Evolutionary conservation across 2,797 vertebrate species (phyloP), one percentile per base, ranked within the genome.

Genomic region (Sebastes matsubarae): DNA sequence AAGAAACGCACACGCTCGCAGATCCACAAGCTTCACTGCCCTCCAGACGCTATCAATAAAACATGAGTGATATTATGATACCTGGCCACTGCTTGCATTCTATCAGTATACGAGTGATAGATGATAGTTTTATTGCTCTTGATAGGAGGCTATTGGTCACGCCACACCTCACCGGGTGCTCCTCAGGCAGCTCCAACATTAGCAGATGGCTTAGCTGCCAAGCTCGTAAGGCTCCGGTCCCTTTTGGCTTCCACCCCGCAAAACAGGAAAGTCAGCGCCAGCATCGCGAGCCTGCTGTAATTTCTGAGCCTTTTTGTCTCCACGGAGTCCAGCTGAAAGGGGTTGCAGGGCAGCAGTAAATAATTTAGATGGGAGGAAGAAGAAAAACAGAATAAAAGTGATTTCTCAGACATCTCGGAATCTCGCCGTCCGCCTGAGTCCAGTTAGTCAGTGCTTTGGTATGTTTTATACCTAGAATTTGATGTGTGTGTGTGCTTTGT

Each of bases 331-430:
- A 93, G 89, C 88, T 92, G 95, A 87, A 82, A 85, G 67, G 91
- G 91, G 94, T 83, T 94, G 88, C 71, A 92, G 95, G 96, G 94
- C 96, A 95, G 94, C 81, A 81, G 87, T 88, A 94, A 96, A 96
- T 94, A 94, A 95, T 96, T 92, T 90, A 70, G 70, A 73, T 84
- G 79, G 80, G 66, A 82, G 79, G 79, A 84, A 74, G 71, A 71
- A 77, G 73, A 84, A 90, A 84, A 88, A 85, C 79, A 63, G 79
- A 83, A 89, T 79, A 79, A 87, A 93, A 89, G 72, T 38, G 73
- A 95, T 96, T 94, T 94, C 88, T 96, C 93, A 95, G 95, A 93
- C 94, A 94, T 96, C 86, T 93, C 89, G 90, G 94, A 95, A 95
- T 91, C 74, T 50, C 36, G 67, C 72, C 85, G 80, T 87, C 75